Evolutionary conservation across 2,797 vertebrate genomes (phyloP).

Genomic region (Sardinella longiceps): DNA sequence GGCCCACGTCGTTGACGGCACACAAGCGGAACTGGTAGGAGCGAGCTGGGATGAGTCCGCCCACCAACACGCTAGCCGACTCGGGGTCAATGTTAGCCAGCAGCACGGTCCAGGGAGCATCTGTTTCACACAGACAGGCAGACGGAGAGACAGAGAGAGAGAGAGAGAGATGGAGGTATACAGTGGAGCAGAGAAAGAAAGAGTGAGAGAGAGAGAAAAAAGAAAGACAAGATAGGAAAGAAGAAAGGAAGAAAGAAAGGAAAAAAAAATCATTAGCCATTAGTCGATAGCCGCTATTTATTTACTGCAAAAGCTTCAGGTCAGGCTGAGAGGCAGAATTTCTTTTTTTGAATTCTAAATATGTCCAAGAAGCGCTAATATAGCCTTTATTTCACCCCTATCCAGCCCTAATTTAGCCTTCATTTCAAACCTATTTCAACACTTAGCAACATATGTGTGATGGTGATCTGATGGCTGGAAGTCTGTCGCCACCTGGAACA

Average conservation of each 20-base stretch:
- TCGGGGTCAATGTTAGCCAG: conserved; percentile 90
- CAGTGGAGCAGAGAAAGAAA: background rate
- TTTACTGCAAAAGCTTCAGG: too few relatives aligned
- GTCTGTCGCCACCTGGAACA: too few relatives aligned
- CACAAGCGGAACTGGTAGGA: conserved; percentile 98
- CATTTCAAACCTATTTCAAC: too few relatives aligned
- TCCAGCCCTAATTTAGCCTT: too few relatives aligned
- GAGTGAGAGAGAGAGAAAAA: background rate
- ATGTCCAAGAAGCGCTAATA: background rate
- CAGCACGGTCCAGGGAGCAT: conserved; percentile 91
- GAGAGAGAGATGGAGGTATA: conserved; percentile 23
- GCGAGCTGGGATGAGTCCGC: conserved; percentile 89
- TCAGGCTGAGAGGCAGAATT: too few relatives aligned
- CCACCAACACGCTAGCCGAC: conserved; percentile 78
- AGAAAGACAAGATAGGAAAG: background rate
- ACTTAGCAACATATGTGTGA: too few relatives aligned
- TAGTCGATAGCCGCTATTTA: too few relatives aligned
- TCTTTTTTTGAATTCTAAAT: too few relatives aligned
- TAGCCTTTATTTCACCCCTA: too few relatives aligned
- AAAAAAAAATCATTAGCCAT: too few relatives aligned
- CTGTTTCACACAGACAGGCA: conserved; percentile 62
- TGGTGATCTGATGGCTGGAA: too few relatives aligned
- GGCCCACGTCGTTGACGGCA: conserved; percentile 93
- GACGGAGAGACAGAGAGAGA: conserved; percentile 12
- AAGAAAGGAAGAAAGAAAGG: conserved; percentile 41